These are phyloP conservation scores for Oncorhynchus masou DNA, from an alignment of 2,113 vertebrate species.

Conservation along the genomic window DNA sequence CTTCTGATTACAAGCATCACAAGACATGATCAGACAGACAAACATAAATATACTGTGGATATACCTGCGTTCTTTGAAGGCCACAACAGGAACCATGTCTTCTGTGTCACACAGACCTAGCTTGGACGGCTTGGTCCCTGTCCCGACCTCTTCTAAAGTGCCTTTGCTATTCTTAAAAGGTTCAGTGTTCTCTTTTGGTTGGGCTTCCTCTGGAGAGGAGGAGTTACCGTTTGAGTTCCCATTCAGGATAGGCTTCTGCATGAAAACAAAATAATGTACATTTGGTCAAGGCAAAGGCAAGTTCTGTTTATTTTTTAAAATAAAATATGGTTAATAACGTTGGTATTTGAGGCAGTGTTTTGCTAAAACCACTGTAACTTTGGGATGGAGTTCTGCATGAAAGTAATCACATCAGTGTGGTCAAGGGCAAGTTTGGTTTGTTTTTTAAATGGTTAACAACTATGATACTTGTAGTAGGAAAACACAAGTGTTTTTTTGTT, in stretches of 20 bases:
- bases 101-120: conserved; percentile 49
- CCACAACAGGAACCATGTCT: conserved; percentile 70
- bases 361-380: too few relatives aligned
- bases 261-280: not conserved
- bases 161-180: conserved; percentile 51
- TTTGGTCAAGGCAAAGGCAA: too few relatives aligned
- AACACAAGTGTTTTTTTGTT: too few relatives aligned
- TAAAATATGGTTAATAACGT: too few relatives aligned
- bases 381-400: too few relatives aligned
- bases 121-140: conserved; percentile 48
- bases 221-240: conserved; percentile 5
- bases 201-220: conserved; percentile 33
- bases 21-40: too few relatives aligned
- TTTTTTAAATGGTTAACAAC: not conserved
- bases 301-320: too few relatives aligned
- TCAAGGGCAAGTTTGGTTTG: not conserved
- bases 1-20: too few relatives aligned
- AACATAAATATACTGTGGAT: too few relatives aligned
- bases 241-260: conserved; percentile 49
- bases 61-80: conserved; percentile 70
- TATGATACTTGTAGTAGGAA: too few relatives aligned
- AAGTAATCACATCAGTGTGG: not conserved
- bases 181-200: conserved; percentile 67
- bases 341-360: too few relatives aligned
- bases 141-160: conserved; percentile 37